These are phyloP conservation scores for Netelia virgata DNA, from an alignment of 2,888 invertebrate species.

Conservation along the genomic window DNA sequence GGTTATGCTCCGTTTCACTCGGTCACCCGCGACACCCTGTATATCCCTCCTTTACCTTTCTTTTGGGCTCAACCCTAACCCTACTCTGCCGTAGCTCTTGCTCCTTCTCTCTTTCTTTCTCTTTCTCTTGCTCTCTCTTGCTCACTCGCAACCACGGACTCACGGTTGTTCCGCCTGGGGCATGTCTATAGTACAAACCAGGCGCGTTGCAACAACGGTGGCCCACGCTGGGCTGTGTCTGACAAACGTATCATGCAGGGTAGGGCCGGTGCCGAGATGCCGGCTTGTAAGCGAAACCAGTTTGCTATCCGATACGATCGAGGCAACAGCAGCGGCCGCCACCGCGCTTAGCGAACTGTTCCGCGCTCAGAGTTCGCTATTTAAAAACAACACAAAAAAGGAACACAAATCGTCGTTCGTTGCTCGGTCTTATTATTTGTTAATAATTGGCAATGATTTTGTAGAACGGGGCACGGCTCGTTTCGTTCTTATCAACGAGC, in stretches of 20 bases:
- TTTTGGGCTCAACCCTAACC: constrained; percentile 58
- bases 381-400: constrained; percentile 5
- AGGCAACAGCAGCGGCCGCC: constrained; percentile 81
- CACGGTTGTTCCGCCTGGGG: constrained; percentile 17
- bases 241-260: constrained; percentile 84
- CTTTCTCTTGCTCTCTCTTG: neutral
- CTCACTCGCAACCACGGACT: neutral
- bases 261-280: constrained; percentile 84
- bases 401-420: neutral
- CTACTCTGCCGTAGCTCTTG: constrained; percentile 23
- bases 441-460: constrained; percentile 13
- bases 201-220: constrained; percentile 66
- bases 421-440: neutral
- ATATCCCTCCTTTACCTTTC: constrained; percentile 50
- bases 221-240: constrained; percentile 80
- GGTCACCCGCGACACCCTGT: constrained; percentile 27
- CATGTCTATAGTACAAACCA: constrained; percentile 54
- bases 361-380: constrained; percentile 44
- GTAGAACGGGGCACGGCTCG: neutral
- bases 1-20: constrained; percentile 45
- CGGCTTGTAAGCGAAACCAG: constrained; percentile 85
- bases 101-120: neutral
- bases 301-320: constrained; percentile 85
- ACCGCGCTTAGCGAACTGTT: constrained; percentile 64
- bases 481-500: neutral